These are phyloP conservation scores for Eucera pruinosa DNA, from an alignment of 2,888 invertebrate genomes.

Conservation along the genomic window DNA sequence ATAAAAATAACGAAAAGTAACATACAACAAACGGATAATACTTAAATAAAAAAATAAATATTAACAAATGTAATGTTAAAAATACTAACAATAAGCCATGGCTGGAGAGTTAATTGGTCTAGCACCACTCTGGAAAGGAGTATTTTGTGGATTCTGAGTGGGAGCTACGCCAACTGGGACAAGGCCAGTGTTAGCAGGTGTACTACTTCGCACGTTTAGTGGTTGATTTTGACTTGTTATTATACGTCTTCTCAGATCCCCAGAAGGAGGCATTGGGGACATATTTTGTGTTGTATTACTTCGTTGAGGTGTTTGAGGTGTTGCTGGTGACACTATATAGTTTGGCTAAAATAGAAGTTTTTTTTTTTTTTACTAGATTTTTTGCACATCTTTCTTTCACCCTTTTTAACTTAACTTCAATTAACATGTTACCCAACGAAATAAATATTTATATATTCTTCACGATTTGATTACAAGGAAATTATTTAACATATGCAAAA, in stretches of 20 bases:
- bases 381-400: neutral
- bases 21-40: neutral
- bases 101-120: slow-evolving; percentile 74
- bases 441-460: slow-evolving; percentile 1
- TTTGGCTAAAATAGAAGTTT: slow-evolving; percentile 66
- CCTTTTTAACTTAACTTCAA: neutral
- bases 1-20: neutral
- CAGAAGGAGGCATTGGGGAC: slow-evolving; percentile 65
- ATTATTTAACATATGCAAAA: slow-evolving; percentile 11
- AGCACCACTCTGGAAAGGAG: slow-evolving; percentile 68
- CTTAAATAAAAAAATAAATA: neutral
- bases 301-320: slow-evolving; percentile 68
- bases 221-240: slow-evolving; percentile 70
- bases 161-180: slow-evolving; percentile 66
- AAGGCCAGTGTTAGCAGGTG: slow-evolving; percentile 56
- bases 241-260: slow-evolving; percentile 77
- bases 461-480: neutral
- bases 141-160: slow-evolving; percentile 67
- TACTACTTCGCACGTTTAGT: slow-evolving; percentile 63
- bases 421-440: slow-evolving; percentile 3
- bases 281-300: slow-evolving; percentile 69
- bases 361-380: slow-evolving; percentile 22
- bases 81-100: slow-evolving; percentile 61
- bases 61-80: slow-evolving; percentile 15
- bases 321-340: slow-evolving; percentile 46